Base-by-base conservation (phyloP, 2,888 invertebrate species). In the Caenorhabditis macrosperma region DNA sequence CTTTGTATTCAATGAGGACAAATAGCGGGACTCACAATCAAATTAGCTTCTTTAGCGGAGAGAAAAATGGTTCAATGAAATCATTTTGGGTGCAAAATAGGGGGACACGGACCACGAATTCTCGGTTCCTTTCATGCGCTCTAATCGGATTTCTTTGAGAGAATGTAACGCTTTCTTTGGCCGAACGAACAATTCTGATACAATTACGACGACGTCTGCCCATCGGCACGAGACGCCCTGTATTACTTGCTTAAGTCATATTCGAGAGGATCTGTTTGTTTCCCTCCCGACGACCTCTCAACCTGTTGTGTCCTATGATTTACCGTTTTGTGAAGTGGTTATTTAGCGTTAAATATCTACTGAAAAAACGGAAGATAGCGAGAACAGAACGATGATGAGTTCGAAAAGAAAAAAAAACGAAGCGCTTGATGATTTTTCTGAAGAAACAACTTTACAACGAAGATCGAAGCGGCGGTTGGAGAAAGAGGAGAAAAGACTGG, bases 381-480 rank as follows among this genome's bases (percentile, higher is more conserved):
- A 35, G 24, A 46, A 3, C 22, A 24, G 7, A 30, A 22, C 10
- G 61, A 44, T 38, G 28, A 38, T 28, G 28, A 50, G 46, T 38
- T 38, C 28, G 33, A 44, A 60, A 17, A 17, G n/a, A 33, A 57
- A 22, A 55, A 55, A 55, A 55, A 55, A 35, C 20, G 52, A 54
- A 35, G 55, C 33, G 33, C 55, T 35, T 35, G 55, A n/a, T n/a
- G n/a, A 20, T 55, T 35, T 33, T 35, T 35, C 9, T 33, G 55
- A 33, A 55, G 55, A 55, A 20, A 69, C 44, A 68, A 69, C 69
- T 69, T 69, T 69, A 69, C 71, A 71, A 61, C 38, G 46, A 50
- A 30, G 15, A 38, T 38, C 33, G 33, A 46, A 46, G 22, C 22
- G 46, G 46, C 46, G 46, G 46, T 46, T 22, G 20, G 20, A 7